phyloP scores from a whole-genome alignment of 1,140 invertebrate species.

The Chionoecetes opilio region DNA sequence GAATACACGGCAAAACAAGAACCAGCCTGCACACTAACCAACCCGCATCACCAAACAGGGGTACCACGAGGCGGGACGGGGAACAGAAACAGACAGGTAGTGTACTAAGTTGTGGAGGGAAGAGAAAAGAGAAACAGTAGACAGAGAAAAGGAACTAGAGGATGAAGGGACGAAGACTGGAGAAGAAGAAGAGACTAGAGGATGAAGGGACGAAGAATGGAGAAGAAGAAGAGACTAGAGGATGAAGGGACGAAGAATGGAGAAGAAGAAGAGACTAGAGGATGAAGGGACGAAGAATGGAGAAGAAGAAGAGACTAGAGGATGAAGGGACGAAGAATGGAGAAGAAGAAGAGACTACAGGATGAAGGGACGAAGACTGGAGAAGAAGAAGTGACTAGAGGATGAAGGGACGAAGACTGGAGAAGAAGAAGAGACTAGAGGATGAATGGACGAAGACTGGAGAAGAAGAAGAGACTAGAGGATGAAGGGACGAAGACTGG shows the following conservation, averaged over 20 bases:
- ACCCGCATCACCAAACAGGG: neutral
- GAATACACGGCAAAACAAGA: neutral
- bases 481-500: neutral
- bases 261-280: neutral
- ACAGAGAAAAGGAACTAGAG: neutral
- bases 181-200: neutral
- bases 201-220: neutral
- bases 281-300: neutral
- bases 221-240: neutral
- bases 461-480: neutral
- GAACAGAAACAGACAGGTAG: neutral
- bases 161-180: neutral
- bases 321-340: neutral
- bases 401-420: neutral
- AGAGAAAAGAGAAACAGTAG: neutral
- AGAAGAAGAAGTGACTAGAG: neutral
- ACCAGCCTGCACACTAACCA: neutral
- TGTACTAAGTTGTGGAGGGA: too few relatives aligned
- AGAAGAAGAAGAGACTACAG: neutral
- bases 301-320: too few relatives aligned
- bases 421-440: neutral
- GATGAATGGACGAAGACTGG: neutral
- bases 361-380: neutral
- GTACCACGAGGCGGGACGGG: neutral
- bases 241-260: neutral